Evolutionary conservation across 2,888 invertebrate genomes (phyloP), one percentile per base, ranked within the genome.

Genomic region (Malthinus seriepunctatus): DNA sequence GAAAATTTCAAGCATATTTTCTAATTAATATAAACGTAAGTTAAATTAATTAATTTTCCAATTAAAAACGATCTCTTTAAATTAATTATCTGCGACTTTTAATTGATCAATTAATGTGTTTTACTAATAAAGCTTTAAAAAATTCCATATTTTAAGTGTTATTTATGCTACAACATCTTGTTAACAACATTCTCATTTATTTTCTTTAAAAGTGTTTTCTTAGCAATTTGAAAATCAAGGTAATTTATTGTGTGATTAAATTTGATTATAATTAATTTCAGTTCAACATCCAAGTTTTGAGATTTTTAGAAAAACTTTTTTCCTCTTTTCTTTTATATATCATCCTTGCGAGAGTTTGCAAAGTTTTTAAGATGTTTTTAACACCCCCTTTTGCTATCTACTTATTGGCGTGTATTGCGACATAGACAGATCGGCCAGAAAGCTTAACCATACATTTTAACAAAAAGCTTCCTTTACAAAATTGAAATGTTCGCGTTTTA

Each of bases 221-320:
- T 12, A 11, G 10, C 8, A n/a, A 38, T 10, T 48, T 47, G 42
- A 49, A 51, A 60, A 60, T 49, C 51, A 60, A 61, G 39, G 57
- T 47, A 57, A 57, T 61, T 57, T 57, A 44, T 57, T 61, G 49
- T 55, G 50, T 37, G 54, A 61, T 61, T 57, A 61, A 61, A 61
- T 61, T 61, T 49, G 57, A 61, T 61, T 61, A 57, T 53, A 61
- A 61, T 61, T 61, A 61, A 61, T 56, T 52, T 55, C 47, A 55
- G 61, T 57, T 57, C 53, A 54, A 57, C 57, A 54, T 53, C 46
- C 50, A 61, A 54, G 57, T 57, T 57, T 39, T 45, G 14, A 34
- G 44, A 50, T 60, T 60, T 60, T 60, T 44, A 39, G 31, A 7
- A 9, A 51, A 60, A 47, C 47, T 56, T 60, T 60, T 56, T 52